Percentiles rank a stretch among this genome's conserved stretches.
Conservation (phyloP, 2,888 invertebrate species). For the Apamea sordens region DNA sequence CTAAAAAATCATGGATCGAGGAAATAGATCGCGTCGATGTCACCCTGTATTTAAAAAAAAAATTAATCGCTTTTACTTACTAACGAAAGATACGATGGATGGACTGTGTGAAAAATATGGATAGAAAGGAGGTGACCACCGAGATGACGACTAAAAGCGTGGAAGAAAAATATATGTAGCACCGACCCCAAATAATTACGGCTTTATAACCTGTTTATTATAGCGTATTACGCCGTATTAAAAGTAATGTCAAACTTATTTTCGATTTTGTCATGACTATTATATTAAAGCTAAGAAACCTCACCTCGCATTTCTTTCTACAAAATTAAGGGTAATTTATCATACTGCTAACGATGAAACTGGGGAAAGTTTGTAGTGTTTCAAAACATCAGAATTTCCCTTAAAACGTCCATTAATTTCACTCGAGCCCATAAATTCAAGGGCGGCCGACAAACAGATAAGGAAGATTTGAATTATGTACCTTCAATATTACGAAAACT, state of each 20-base stretch:
- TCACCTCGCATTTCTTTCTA: background rate
- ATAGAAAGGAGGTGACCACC: background rate
- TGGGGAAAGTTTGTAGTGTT: conserved; percentile 41
- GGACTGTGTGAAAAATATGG: background rate
- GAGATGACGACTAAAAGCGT: background rate
- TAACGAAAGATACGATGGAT: background rate
- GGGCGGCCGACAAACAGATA: conserved; percentile 40
- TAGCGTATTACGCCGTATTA: no score
- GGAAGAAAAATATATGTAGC: background rate
- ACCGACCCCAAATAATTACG: background rate
- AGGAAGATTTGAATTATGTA: conserved; percentile 26
- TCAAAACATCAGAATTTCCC: conserved; percentile 44
- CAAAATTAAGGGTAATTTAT: conserved; percentile 41
- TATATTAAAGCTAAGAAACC: background rate
- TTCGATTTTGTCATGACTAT: background rate
- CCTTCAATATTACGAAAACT: conserved; percentile 26
- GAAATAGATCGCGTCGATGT: no score
- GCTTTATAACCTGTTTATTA: no score
- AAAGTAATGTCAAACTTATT: background rate
- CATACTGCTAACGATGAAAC: conserved; percentile 42
- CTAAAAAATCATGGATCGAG: background rate
- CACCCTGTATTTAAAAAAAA: no score
- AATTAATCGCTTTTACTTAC: no score
- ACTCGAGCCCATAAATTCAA: conserved; percentile 45
- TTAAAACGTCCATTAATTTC: conserved; percentile 54